Conservation (phyloP, 1,140 invertebrate genomes). For the Cherax destructor region DNA sequence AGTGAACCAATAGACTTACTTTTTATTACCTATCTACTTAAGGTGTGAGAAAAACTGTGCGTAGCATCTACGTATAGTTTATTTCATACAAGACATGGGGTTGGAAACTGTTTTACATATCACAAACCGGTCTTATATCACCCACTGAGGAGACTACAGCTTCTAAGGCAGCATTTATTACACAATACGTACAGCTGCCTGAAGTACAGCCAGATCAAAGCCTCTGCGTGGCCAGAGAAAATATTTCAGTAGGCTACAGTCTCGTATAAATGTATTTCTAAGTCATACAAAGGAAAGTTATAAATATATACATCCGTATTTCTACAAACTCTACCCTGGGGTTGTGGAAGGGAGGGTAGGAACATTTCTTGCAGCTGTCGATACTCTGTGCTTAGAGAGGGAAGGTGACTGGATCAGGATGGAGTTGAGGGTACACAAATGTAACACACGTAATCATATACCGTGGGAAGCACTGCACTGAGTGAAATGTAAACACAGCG, state of each 20-base stretch:
- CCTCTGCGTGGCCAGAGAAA: background rate
- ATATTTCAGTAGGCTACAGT: background rate
- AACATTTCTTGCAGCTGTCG: background rate
- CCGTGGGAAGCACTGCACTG: background rate
- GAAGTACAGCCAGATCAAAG: background rate
- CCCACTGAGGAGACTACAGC: background rate
- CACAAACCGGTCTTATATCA: background rate
- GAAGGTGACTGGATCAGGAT: background rate
- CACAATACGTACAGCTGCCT: background rate
- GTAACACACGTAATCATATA: background rate
- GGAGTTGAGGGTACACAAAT: background rate
- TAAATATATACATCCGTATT: slow-evolving; percentile 31
- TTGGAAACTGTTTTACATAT: background rate
- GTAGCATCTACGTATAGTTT: background rate
- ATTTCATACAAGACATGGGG: slow-evolving; percentile 4
- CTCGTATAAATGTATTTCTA: background rate
- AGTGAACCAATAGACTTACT: too few species aligned
- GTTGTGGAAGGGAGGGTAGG: background rate
- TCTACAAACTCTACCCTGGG: slow-evolving; percentile 1
- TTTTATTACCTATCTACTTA: background rate
- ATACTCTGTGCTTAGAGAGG: background rate
- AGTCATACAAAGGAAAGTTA: background rate
- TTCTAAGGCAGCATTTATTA: background rate
- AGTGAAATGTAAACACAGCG: background rate
- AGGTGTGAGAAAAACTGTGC: background rate